Conservation (phyloP, 2,113 vertebrate genomes). For the Gallinago media region DNA sequence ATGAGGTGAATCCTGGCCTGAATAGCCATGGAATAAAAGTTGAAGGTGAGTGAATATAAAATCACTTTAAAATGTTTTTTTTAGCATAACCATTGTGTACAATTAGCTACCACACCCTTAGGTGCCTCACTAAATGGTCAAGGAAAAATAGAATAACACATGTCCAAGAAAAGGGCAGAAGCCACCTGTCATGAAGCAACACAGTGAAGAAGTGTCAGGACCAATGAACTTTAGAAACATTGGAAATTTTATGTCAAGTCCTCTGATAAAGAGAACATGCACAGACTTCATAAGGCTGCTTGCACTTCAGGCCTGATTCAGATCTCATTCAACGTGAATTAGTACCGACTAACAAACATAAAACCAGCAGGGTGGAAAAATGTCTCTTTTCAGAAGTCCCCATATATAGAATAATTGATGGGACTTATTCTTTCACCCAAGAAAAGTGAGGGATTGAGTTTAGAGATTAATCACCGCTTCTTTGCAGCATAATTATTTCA, state of each 20-base stretch:
- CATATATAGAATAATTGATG: not conserved
- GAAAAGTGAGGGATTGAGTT: not conserved
- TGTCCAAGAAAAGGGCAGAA: not conserved
- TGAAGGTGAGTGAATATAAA: not conserved
- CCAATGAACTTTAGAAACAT: not conserved
- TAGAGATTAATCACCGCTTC: not conserved
- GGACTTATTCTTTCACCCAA: not conserved
- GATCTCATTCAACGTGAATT: not conserved
- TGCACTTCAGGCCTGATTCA: not conserved
- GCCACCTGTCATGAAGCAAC: not conserved
- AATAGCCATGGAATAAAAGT: not conserved
- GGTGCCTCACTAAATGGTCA: not conserved
- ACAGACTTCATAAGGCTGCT: not conserved
- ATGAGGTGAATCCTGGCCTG: constrained; percentile 8
- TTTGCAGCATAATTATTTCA: not conserved
- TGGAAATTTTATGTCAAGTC: not conserved
- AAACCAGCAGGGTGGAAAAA: not conserved
- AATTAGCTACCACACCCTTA: not conserved
- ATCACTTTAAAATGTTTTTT: not conserved
- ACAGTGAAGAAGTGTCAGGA: not conserved
- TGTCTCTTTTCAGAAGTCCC: not conserved
- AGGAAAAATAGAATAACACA: not conserved
- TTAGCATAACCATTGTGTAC: not conserved
- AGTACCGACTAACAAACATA: not conserved
- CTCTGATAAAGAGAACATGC: not conserved